These are phyloP conservation scores for Charaxes varanes DNA, from an alignment of 1,140 invertebrate species.

Conservation along the genomic window DNA sequence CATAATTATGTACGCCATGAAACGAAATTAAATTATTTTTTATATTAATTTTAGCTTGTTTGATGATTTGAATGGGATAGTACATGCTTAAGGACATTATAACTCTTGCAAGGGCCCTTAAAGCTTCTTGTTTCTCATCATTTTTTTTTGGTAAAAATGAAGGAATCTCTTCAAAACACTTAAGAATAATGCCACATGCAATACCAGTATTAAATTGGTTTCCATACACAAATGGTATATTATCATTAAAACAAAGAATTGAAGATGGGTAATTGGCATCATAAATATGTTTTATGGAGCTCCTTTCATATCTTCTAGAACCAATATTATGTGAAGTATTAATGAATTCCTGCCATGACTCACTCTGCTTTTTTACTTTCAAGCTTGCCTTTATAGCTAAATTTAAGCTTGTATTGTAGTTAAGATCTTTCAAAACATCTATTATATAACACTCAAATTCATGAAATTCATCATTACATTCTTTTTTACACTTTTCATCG, in stretches of 20 bases:
- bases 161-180: constrained; percentile 16
- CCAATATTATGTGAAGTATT: constrained; percentile 18
- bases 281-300: constrained; percentile 21
- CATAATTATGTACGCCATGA: constrained; percentile 7
- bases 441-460: constrained; percentile 30
- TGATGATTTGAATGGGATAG: constrained; percentile 6
- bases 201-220: constrained; percentile 21
- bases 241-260: constrained; percentile 17
- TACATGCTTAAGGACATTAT: constrained; percentile 25
- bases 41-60: not conserved
- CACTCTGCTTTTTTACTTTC: constrained; percentile 18
- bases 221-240: constrained; percentile 20
- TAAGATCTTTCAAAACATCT: constrained; percentile 1
- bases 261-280: constrained; percentile 14
- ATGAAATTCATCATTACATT: constrained; percentile 24
- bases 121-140: constrained; percentile 14
- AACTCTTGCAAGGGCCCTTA: constrained; percentile 14
- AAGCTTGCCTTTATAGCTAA: constrained; percentile 23
- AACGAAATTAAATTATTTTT: not conserved
- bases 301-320: constrained; percentile 13
- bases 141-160: constrained; percentile 19
- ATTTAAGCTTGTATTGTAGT: constrained; percentile 3
- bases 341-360: constrained; percentile 25
- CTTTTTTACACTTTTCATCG: constrained; percentile 21
- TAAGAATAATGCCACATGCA: constrained; percentile 20